Evolutionary conservation across 2,113 vertebrate species (phyloP), one percentile per base, ranked within the genome.

Genomic region (Oryzias javanicus): DNA sequence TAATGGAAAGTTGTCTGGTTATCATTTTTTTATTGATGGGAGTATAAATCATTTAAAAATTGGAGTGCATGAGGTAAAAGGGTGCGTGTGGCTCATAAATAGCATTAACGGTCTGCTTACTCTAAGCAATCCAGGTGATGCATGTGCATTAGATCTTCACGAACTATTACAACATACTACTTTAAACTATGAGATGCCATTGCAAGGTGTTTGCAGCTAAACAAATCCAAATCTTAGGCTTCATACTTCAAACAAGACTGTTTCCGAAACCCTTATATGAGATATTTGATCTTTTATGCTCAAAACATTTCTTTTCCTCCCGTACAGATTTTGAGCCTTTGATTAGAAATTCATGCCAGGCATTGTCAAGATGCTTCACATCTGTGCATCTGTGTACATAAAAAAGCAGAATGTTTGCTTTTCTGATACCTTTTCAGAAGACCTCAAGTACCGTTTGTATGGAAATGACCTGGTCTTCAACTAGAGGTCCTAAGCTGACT

Each of bases 21-120:
- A 71, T 70, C 18, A 22, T 54, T 64, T 62, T 63, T 62, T 63
- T 72, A 81, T 71, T 49, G 67, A 68, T 62, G 58, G 67, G 19
- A 47, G 1, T 58, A 78, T 89, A 81, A 75, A 85, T 86, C 81
- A 61, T 0, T 14, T 8, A 46, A 40, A 4, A 14, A 74, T 50
- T 25, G 62, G 77, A 49, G 12, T 42, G 58, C 66, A 27, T 20
- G 0, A 53, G 55, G 57, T 7, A 53, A 64, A 74, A 66, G 35
- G 35, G 8, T 35, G 3, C 35, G 10, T 35, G 35, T 35, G 35
- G 35, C 12, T 12, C 35, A 35, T 35, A 35, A 35, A 35, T 35
- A 19, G 46, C 46, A 47, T 47, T 18, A 47, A 47, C 46, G 35
- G 10, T 35, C 35, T 35, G 35, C 35, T 35, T 35, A 35, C 35